These are phyloP conservation scores for Notothenia coriiceps DNA, from an alignment of 2,113 vertebrate genomes.

Conservation along the genomic window DNA sequence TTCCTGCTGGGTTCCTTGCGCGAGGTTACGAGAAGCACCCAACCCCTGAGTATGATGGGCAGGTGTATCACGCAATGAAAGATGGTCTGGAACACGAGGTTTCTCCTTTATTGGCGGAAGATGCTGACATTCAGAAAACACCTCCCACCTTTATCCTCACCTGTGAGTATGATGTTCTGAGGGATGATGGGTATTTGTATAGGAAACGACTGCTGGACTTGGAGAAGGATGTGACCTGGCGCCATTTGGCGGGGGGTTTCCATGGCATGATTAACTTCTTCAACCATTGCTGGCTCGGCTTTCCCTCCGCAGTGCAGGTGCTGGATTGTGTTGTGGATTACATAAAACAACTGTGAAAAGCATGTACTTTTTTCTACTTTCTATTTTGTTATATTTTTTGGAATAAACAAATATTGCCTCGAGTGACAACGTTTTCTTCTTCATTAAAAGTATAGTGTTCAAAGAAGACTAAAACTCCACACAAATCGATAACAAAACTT, in stretches of 20 bases:
- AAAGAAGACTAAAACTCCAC: background rate
- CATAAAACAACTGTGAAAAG: conserved; percentile 77
- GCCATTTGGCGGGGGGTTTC: conserved; percentile 85
- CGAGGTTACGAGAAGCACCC: conserved; percentile 57
- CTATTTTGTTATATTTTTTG: conserved; percentile 25
- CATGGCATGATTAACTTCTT: conserved; percentile 85
- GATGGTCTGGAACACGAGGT: conserved; percentile 60
- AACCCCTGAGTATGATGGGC: conserved; percentile 63
- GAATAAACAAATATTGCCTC: conserved; percentile 45
- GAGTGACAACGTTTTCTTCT: conserved; percentile 7
- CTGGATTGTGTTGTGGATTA: conserved; percentile 81
- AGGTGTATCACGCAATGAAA: conserved; percentile 74
- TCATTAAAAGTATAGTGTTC: conserved; percentile 40
- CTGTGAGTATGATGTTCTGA: conserved; percentile 88
- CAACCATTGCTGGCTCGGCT: conserved; percentile 75
- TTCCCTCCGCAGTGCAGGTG: conserved; percentile 79
- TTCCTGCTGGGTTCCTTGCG: conserved; percentile 82
- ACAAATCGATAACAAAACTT: conserved; percentile 22
- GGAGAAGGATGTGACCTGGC: conserved; percentile 84
- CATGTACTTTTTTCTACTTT: conserved; percentile 3
- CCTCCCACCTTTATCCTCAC: conserved; percentile 88
- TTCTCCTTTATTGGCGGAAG: conserved; percentile 84
- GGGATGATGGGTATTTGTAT: conserved; percentile 88
- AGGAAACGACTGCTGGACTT: conserved; percentile 88
- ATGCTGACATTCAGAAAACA: conserved; percentile 70